phyloP scores from a whole-genome alignment of 1,140 invertebrate genomes.

The Drosophila jambulina region DNA sequence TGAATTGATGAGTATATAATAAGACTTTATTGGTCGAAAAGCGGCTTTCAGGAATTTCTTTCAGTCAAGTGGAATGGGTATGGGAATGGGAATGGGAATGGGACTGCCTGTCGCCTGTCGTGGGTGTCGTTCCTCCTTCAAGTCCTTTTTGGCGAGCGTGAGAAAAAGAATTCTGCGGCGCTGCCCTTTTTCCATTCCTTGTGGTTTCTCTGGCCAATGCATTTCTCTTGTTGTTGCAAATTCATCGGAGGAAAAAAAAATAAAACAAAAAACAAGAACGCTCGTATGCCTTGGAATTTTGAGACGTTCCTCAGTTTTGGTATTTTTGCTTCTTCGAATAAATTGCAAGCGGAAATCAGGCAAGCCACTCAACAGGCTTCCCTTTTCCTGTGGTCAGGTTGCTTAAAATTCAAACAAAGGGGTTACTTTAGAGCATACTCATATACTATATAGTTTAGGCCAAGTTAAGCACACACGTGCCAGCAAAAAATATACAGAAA shows the following conservation, averaged over 20 bases:
- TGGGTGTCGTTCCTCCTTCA: slow-evolving; percentile 33
- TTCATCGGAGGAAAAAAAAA: slow-evolving; percentile 21
- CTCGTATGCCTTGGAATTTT: slow-evolving; percentile 71
- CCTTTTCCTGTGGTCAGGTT: slow-evolving; percentile 73
- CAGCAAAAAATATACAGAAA: slow-evolving; percentile 30
- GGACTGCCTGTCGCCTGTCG: slow-evolving; percentile 38
- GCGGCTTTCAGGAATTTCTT: slow-evolving; percentile 66
- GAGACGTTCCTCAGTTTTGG: slow-evolving; percentile 59
- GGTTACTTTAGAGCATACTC: neutral
- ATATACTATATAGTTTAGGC: slow-evolving; percentile 5
- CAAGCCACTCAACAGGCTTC: slow-evolving; percentile 78
- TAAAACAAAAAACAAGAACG: slow-evolving; percentile 3
- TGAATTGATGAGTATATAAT: slow-evolving; percentile 84
- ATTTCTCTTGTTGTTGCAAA: slow-evolving; percentile 77
- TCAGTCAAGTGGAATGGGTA: slow-evolving; percentile 43
- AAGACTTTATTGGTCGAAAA: slow-evolving; percentile 82
- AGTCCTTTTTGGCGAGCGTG: slow-evolving; percentile 42
- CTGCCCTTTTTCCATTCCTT: slow-evolving; percentile 17
- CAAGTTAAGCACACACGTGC: slow-evolving; percentile 65
- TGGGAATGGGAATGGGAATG: slow-evolving; percentile 1
- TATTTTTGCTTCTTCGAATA: slow-evolving; percentile 38
- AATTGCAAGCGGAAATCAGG: slow-evolving; percentile 79
- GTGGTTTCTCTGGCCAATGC: slow-evolving; percentile 62
- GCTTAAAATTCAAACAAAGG: slow-evolving; percentile 28
- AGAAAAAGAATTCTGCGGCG: slow-evolving; percentile 40